These are phyloP conservation scores for Synergus laeviventris DNA, from an alignment of 2,888 invertebrate species.

Conservation along the genomic window DNA sequence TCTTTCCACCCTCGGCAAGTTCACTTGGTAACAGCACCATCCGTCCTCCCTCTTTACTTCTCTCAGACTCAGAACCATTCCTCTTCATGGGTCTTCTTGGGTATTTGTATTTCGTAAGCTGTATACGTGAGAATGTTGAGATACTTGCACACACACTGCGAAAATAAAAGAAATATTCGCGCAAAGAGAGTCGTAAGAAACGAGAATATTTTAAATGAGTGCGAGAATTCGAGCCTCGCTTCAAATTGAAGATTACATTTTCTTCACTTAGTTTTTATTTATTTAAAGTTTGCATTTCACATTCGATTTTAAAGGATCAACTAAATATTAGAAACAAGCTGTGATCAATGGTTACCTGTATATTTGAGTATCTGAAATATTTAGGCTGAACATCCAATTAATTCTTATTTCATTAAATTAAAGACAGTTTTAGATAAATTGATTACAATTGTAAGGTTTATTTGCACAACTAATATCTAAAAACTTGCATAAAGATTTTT, in stretches of 20 bases:
- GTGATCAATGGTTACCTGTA: too few relatives aligned
- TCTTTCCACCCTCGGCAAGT: slow-evolving; percentile 65
- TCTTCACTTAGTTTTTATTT: too few relatives aligned
- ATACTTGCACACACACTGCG: not conserved
- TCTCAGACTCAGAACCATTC: not conserved
- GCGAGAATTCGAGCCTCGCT: not conserved
- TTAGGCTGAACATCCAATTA: too few relatives aligned
- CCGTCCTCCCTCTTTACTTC: slow-evolving; percentile 37
- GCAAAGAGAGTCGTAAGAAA: not conserved
- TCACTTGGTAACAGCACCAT: slow-evolving; percentile 70
- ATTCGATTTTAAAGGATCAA: too few relatives aligned
- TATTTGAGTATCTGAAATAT: too few relatives aligned
- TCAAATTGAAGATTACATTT: not conserved
- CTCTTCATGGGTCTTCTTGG: slow-evolving; percentile 6
- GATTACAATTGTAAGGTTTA: too few relatives aligned
- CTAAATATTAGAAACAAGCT: too few relatives aligned
- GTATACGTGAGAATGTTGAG: not conserved
- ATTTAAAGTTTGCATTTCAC: too few relatives aligned
- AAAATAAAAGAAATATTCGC: not conserved
- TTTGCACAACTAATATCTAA: too few relatives aligned
- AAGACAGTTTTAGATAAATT: too few relatives aligned
- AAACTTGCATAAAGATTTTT: too few relatives aligned
- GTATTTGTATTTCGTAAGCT: not conserved
- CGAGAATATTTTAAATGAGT: not conserved
- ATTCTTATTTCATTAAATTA: too few relatives aligned